A percentile compares a stretch with the other conserved stretches of the same genome.
phyloP scores from a whole-genome alignment of 2,113 vertebrate genomes.

The Phasianus colchicus region DNA sequence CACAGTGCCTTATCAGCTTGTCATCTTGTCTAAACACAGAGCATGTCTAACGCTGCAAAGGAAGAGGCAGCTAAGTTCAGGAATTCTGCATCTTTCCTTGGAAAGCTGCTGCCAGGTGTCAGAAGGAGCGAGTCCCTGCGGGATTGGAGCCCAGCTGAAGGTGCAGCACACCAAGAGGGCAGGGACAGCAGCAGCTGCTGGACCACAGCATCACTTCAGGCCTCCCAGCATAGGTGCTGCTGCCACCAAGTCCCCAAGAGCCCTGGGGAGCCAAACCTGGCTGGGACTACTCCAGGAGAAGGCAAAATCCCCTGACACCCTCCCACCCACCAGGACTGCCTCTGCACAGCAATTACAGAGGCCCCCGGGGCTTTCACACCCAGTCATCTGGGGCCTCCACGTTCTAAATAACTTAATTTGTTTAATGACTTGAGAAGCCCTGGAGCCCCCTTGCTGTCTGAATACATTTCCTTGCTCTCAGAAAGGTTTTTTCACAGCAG shows the following conservation, averaged over 20 bases:
- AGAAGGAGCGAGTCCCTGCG: fast-evolving
- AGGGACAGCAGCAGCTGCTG: neutral
- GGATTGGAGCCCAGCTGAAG: neutral
- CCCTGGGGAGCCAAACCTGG: fast-evolving
- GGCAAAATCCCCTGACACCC: neutral
- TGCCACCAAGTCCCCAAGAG: fast-evolving
- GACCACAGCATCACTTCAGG: neutral
- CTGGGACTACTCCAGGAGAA: neutral
- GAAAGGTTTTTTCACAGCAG: neutral
- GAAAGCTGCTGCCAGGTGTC: fast-evolving
- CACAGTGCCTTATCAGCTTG: neutral
- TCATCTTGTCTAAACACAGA: neutral
- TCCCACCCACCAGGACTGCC: neutral
- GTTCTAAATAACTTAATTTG: constrained; percentile 34
- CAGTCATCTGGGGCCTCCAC: constrained; percentile 21
- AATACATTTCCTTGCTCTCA: neutral
- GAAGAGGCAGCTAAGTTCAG: neutral
- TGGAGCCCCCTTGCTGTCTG: neutral
- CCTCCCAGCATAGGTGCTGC: neutral
- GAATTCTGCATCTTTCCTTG: neutral
- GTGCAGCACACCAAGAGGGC: neutral
- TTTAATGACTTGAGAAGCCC: constrained; percentile 44
- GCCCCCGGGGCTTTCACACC: constrained; percentile 32
- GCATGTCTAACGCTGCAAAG: fast-evolving
- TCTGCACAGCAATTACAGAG: neutral